Evolutionary conservation across 2,888 invertebrate species (phyloP), one percentile per base, ranked within the genome.

Genomic region (Parnassius smintheus): DNA sequence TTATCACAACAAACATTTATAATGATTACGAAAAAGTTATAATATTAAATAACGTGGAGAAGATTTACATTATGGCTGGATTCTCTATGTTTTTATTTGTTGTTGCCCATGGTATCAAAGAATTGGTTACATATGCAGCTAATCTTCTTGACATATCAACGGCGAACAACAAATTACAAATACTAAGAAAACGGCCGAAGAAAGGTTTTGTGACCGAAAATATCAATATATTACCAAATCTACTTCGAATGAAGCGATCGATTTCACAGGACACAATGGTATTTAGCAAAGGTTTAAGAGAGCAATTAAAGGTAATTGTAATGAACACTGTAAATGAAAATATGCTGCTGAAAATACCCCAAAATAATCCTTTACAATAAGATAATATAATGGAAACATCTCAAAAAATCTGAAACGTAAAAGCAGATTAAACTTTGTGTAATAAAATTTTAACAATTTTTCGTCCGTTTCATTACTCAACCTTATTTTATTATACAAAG

Each of bases 71-170:
- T 0, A 79, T 86, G 12, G 81, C 88, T 62, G 88, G 88, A n/a
- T 88, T 87, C 60, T 89, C 89, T 1, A 73, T 89, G 11, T 88
- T 87, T 61, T 68, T 90, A 48, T 78, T 85, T 1, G 80, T 88
- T 3, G 83, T 87, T 1, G 64, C 81, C 18, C 83, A 81, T 52
- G 88, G 88, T 2, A 64, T 88, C 0, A 75, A 74, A 75, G 75
- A 79, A 3, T 69, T 89, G 41, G 64, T 85, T 2, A 68, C 74
- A 0, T 88, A 86, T 44, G 74, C 87, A 4, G 81, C 87, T 45
- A 79, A 71, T 42, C 68, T 88, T 8, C 65, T 75, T 8, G 72
- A 76, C 1, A 73, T 78, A n/a, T 70, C 63, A 12, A 70, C 71
- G 1, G 8, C 25, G 2, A 72, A 76, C 9, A 2, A 70, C n/a